Evolutionary conservation across 2,888 invertebrate genomes (phyloP).

Genomic region (Lacanobia oleracea): DNA sequence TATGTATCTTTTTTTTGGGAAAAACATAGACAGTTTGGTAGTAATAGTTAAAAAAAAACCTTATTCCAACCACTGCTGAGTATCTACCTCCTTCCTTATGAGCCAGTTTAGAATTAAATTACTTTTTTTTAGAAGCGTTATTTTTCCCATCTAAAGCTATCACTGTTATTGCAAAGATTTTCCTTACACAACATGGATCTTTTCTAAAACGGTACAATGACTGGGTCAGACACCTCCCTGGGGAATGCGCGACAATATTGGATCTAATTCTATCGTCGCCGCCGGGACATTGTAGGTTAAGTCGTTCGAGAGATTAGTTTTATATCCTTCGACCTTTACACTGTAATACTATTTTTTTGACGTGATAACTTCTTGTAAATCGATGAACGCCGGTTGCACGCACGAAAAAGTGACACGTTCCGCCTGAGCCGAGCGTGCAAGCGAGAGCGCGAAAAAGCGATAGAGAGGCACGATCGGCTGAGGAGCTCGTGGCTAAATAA

Average conservation of each 20-base stretch:
- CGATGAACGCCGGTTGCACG: too few species aligned
- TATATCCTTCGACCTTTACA: constrained; percentile 1
- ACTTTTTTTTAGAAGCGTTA: background rate
- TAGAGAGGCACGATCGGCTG: too few species aligned
- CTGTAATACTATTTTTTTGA: too few species aligned
- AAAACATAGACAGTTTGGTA: background rate
- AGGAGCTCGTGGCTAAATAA: too few species aligned
- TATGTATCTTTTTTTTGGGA: background rate
- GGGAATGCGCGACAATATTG: constrained; percentile 40
- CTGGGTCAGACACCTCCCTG: constrained; percentile 10
- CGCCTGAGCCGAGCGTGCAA: too few species aligned
- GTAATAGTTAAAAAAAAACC: too few species aligned
- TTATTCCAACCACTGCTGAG: too few species aligned
- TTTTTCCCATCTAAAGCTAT: background rate
- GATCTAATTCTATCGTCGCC: constrained; percentile 45
- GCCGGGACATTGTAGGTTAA: constrained; percentile 7
- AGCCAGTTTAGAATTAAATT: background rate
- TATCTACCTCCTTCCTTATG: background rate
- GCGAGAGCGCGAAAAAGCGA: too few species aligned
- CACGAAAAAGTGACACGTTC: too few species aligned
- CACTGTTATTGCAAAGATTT: constrained; percentile 2
- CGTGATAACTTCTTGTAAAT: too few species aligned
- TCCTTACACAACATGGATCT: background rate
- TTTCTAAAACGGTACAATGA: constrained; percentile 14
- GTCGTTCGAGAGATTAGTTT: constrained; percentile 23